Evolutionary conservation across 2,888 invertebrate genomes (phyloP).

Genomic region (Temnothorax rugatulus): DNA sequence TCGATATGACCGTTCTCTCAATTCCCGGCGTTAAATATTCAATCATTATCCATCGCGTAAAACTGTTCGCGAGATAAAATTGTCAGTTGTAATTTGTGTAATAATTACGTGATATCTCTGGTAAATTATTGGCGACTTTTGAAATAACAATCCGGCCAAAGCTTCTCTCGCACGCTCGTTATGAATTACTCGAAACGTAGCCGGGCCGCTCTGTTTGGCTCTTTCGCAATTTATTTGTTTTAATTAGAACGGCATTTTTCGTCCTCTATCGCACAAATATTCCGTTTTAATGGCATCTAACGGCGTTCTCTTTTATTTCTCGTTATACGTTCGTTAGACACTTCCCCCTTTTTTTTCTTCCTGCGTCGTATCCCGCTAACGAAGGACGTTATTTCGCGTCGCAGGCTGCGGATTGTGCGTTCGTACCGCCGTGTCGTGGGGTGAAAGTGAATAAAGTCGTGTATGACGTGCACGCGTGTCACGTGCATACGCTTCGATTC

Average conservation of each 20-base stretch:
- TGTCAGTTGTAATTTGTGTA: not conserved
- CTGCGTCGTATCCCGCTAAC: conserved; percentile 26
- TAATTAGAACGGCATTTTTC: conserved; percentile 31
- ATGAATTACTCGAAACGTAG: not conserved
- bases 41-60: not conserved
- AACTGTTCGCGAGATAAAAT: conserved; percentile 19
- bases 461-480: conserved; percentile 56
- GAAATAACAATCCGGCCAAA: not conserved
- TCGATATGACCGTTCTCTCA: not conserved
- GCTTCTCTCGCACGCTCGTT: not conserved
- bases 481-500: conserved; percentile 18
- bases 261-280: conserved; percentile 4
- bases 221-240: conserved; percentile 43
- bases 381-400: conserved; percentile 58
- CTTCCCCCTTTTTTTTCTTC: not conserved
- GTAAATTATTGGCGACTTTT: conserved; percentile 15
- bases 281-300: conserved; percentile 24
- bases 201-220: not conserved
- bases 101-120: conserved; percentile 4
- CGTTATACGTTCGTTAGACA: conserved; percentile 34
- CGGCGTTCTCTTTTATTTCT: conserved; percentile 20
- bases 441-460: conserved; percentile 75
- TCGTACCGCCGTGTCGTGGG: conserved; percentile 27
- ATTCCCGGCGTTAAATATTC: conserved; percentile 13
- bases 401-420: conserved; percentile 40